A percentile compares a stretch with the other conserved stretches of the same genome.
phyloP scores from a whole-genome alignment of 2,797 vertebrate genomes.

The Galaxias olidus region DNA sequence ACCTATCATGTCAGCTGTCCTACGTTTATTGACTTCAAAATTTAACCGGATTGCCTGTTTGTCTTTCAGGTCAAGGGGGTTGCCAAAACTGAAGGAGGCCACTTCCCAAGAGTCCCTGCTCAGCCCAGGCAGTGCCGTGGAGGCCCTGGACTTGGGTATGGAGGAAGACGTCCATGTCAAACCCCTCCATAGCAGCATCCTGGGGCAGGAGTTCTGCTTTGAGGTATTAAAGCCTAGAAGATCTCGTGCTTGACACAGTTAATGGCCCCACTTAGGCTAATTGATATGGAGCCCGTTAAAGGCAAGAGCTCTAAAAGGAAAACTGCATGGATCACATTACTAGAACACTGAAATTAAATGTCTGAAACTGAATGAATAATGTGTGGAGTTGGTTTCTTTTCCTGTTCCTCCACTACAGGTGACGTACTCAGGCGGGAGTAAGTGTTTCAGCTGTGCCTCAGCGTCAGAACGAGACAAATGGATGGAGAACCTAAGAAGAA shows the following conservation, averaged over 20 bases:
- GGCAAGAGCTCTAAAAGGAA: no score
- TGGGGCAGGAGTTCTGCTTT: slow-evolving; percentile 96
- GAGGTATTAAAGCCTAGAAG: slow-evolving; percentile 77
- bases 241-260: not conserved
- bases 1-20: no score
- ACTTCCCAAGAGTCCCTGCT: slow-evolving; percentile 91
- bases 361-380: no score
- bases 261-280: no score
- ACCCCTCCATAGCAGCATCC: slow-evolving; percentile 92
- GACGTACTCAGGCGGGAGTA: slow-evolving; percentile 89
- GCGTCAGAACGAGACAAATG: slow-evolving; percentile 95
- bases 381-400: not conserved
- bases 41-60: not conserved
- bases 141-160: slow-evolving; percentile 87
- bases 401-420: slow-evolving; percentile 74
- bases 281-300: no score
- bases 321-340: no score
- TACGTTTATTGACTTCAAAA: no score
- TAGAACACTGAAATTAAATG: no score
- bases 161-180: slow-evolving; percentile 89
- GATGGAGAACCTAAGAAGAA: slow-evolving; percentile 96
- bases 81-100: slow-evolving; percentile 90
- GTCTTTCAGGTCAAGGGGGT: slow-evolving; percentile 79
- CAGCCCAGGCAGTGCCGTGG: slow-evolving; percentile 84
- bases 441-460: slow-evolving; percentile 94